Evolutionary conservation across 1,140 invertebrate genomes (phyloP).

Genomic region (Apis florea): DNA sequence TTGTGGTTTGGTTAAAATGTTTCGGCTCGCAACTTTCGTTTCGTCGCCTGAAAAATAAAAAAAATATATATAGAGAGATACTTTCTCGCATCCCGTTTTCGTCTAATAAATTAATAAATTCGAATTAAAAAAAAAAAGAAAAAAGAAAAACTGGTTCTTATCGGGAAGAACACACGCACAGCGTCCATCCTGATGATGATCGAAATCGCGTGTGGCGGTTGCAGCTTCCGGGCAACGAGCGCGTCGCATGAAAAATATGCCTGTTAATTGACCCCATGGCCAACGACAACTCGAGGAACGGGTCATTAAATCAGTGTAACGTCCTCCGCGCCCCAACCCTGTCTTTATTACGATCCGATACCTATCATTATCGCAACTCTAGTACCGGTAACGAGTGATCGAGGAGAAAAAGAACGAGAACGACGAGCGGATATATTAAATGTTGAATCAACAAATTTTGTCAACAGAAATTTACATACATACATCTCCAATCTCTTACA

Average conservation of each 20-base stretch:
- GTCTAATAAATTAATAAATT: too few relatives aligned
- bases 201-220: background rate
- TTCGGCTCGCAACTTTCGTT: too few relatives aligned
- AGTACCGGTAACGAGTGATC: background rate
- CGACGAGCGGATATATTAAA: background rate
- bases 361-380: slow-evolving; percentile 1
- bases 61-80: too few relatives aligned
- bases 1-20: too few relatives aligned
- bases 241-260: background rate
- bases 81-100: too few relatives aligned
- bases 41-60: too few relatives aligned
- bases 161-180: too few relatives aligned
- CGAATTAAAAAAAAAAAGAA: too few relatives aligned
- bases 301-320: background rate
- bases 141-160: too few relatives aligned
- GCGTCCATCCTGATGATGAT: background rate
- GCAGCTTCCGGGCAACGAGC: background rate
- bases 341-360: background rate
- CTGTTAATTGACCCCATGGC: slow-evolving; percentile 5
- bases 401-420: too few relatives aligned
- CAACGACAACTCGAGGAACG: background rate
- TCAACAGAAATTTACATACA: too few relatives aligned
- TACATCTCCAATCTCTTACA: too few relatives aligned
- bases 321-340: background rate
- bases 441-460: background rate